These are phyloP conservation scores for Corythaeola cristata DNA, from an alignment of 2,113 vertebrate species.

Conservation along the genomic window DNA sequence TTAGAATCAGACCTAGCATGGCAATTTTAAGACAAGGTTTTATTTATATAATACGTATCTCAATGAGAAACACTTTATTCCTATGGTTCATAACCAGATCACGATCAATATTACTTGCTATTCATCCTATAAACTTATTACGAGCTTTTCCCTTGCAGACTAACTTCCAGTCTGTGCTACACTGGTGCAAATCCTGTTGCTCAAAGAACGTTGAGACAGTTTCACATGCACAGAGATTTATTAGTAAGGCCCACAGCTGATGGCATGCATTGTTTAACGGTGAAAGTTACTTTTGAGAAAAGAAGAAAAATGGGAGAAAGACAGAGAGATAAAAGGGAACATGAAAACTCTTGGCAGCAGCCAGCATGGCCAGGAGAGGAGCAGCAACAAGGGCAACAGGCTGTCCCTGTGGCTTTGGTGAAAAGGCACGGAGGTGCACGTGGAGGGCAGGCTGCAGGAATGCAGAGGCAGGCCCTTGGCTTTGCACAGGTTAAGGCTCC, in stretches of 20 bases:
- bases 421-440: neutral
- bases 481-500: neutral
- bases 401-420: neutral
- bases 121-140: neutral
- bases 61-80: neutral
- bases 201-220: neutral
- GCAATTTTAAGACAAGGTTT: neutral
- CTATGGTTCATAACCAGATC: neutral
- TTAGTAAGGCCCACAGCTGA: neutral
- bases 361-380: neutral
- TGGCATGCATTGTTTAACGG: neutral
- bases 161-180: neutral
- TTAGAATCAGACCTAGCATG: neutral
- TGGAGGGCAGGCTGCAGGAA: neutral
- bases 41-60: neutral
- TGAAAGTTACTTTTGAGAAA: neutral
- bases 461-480: neutral
- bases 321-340: neutral
- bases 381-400: neutral
- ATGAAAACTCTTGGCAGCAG: neutral
- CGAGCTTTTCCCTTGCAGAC: neutral
- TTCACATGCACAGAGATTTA: neutral
- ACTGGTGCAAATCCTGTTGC: neutral
- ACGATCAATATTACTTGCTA: neutral
- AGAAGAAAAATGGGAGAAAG: neutral